These are phyloP conservation scores for Ceyx cyanopectus DNA, from an alignment of 2,113 vertebrate species.

Conservation along the genomic window DNA sequence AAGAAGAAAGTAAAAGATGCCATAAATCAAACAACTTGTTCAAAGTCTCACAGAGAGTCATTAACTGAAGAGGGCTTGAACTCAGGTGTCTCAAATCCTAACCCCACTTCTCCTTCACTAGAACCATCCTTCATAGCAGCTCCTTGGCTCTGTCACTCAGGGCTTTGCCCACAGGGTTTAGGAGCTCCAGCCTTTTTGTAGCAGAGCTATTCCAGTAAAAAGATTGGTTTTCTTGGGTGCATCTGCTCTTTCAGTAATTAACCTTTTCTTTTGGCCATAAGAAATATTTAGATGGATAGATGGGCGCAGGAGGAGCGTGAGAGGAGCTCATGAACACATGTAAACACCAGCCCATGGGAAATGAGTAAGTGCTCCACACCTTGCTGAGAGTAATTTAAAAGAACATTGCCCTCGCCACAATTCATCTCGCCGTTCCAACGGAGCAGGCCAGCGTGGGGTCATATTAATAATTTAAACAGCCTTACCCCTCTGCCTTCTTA, in stretches of 20 bases:
- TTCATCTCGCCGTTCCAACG: constrained; percentile 23
- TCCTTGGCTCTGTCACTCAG: constrained; percentile 13
- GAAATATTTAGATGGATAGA: neutral
- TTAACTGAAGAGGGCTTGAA: constrained; percentile 43
- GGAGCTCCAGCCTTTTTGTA: neutral
- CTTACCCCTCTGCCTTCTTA: neutral
- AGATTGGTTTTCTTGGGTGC: neutral
- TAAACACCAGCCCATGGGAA: neutral
- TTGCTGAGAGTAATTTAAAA: constrained; percentile 57
- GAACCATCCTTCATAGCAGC: neutral
- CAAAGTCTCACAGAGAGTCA: constrained; percentile 41
- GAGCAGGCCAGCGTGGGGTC: constrained; percentile 1
- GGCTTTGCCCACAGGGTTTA: neutral
- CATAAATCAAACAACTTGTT: constrained; percentile 50
- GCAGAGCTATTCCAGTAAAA: neutral
- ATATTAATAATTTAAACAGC: constrained; percentile 52
- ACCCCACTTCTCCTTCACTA: neutral
- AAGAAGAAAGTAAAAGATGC: neutral
- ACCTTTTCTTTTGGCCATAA: neutral
- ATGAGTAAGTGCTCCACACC: neutral
- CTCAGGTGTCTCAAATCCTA: constrained; percentile 42
- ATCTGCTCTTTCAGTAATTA: neutral
- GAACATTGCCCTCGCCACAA: constrained; percentile 26
- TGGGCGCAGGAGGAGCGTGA: neutral
- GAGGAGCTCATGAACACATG: neutral